Conservation (phyloP, 2,113 vertebrate species). For the Morphnarchus princeps region DNA sequence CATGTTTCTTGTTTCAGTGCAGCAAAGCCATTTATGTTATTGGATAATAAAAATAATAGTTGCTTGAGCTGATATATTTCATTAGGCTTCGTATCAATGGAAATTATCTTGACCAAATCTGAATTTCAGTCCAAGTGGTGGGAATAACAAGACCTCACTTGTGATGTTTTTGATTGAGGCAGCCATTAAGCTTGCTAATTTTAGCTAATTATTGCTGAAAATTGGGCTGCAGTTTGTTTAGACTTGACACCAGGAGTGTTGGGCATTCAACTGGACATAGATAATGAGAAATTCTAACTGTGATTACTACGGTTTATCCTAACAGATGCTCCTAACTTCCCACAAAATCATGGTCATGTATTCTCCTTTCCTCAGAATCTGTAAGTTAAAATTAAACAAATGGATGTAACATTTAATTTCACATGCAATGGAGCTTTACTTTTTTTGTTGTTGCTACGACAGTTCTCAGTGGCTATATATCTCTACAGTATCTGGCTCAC, state of each 20-base stretch:
- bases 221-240: neutral
- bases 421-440: fast-evolving
- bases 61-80: neutral
- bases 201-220: neutral
- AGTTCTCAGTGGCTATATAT: neutral
- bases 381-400: neutral
- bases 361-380: neutral
- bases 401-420: neutral
- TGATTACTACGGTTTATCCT: neutral
- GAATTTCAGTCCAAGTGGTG: neutral
- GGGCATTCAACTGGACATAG: neutral
- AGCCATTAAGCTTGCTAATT: neutral
- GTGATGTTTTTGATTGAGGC: neutral
- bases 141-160: neutral
- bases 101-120: neutral
- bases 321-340: neutral
- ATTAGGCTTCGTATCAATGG: neutral
- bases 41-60: neutral
- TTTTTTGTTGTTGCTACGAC: neutral
- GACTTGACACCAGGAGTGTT: neutral
- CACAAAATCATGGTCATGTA: neutral
- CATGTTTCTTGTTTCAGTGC: neutral
- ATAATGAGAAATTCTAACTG: neutral
- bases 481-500: neutral
- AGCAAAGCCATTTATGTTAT: neutral